Percentiles rank a stretch among this genome's conserved stretches.
Evolutionary conservation across 1,140 invertebrate species (phyloP).

Genomic region (Telenomus remus): DNA sequence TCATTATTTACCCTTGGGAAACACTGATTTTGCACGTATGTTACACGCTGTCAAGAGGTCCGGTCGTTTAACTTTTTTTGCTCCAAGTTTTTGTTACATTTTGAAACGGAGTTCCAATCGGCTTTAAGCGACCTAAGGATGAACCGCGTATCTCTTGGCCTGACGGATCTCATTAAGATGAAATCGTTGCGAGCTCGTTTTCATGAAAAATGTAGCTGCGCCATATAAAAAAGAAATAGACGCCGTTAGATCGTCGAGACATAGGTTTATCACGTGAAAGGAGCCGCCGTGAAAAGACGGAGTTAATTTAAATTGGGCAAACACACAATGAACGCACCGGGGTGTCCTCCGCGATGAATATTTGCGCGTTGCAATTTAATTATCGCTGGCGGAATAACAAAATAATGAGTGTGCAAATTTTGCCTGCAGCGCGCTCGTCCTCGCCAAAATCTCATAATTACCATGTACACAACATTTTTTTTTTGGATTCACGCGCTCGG

Average conservation of each 20-base stretch:
- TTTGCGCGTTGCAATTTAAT: conserved; percentile 30
- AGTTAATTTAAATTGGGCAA: conserved; percentile 54
- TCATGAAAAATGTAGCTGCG: conserved; percentile 50
- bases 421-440: no score
- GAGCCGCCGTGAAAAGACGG: conserved; percentile 37
- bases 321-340: conserved; percentile 34
- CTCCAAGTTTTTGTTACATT: conserved; percentile 32
- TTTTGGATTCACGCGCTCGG: no score
- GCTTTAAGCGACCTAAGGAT: conserved; percentile 47
- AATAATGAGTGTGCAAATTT: no score
- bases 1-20: conserved; percentile 37
- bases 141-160: conserved; percentile 52
- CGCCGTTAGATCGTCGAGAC: conserved; percentile 40
- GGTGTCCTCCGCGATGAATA: no score
- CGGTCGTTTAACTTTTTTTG: conserved; percentile 36
- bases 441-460: no score
- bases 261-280: conserved; percentile 51
- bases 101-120: conserved; percentile 46
- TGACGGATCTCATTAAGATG: conserved; percentile 58
- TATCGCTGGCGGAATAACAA: conserved; percentile 10
- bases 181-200: conserved; percentile 54
- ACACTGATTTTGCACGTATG: conserved; percentile 29
- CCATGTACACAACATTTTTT: no score
- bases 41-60: conserved; percentile 19
- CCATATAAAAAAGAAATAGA: conserved; percentile 49